Conservation (phyloP, 2,113 vertebrate species). For the Ciconia boyciana region DNA sequence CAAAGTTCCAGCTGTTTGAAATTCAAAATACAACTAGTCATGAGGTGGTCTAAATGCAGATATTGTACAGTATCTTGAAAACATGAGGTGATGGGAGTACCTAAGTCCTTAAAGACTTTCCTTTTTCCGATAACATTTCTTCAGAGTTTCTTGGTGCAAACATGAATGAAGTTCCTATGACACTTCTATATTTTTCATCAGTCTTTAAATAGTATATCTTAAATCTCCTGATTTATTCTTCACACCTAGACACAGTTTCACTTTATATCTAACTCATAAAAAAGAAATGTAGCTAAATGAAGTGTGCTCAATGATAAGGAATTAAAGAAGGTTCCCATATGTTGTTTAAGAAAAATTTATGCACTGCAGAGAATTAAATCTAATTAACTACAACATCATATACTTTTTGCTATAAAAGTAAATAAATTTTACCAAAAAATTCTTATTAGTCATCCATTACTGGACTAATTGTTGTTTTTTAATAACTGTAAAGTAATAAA, state of each 20-base stretch:
- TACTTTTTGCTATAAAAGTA: background rate
- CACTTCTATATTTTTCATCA: background rate
- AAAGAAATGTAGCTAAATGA: background rate
- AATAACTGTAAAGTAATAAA: background rate
- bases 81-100: background rate
- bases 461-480: background rate
- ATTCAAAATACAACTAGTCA: background rate
- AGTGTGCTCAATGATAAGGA: background rate
- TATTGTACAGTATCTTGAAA: background rate
- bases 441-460: background rate
- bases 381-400: background rate
- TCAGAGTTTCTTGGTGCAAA: background rate
- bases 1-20: constrained; percentile 1
- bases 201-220: background rate
- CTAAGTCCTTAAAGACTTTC: background rate
- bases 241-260: background rate
- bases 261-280: background rate
- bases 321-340: background rate
- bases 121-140: background rate
- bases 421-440: background rate
- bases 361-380: background rate
- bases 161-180: background rate
- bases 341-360: background rate
- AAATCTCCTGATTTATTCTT: background rate
- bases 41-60: background rate